Base-by-base conservation (phyloP, 2,888 invertebrate genomes). In the Macrosoma leucophasiata region DNA sequence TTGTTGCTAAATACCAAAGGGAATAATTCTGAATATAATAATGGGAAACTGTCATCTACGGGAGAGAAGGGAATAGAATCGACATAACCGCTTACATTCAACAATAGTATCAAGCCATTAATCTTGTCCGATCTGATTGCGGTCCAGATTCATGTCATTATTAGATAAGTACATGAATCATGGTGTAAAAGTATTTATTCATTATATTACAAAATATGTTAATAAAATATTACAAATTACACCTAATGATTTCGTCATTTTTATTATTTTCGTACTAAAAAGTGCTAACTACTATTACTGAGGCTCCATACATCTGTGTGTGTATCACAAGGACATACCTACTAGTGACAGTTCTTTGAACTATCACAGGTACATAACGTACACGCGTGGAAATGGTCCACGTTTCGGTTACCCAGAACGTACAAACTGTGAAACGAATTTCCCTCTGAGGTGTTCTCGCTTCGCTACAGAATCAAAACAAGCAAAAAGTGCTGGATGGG, bases 101-200 rank as follows among this genome's bases (percentile, higher is more conserved):
- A 52, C 56, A 56, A 55, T 55, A 58, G 57, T 49, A 61, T 52
- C 51, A 47, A 41, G 34, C 49, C 64, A 72, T 74, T 72, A 70
- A 73, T 74, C 74, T 68, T 70, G 61, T 55, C 58, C 59, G 57
- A 50, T 62, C 65, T 62, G 67, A 69, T 63, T 62, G 65, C 61
- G 62, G 59, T 58, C 53, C 48, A 45, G 64, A 64, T 59, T 57
- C 52, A 63, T 61, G 57, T 61, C 58, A 63, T 67, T 69, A 68
- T 68, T 68, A 59, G 67, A 66, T 71, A 59, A 57, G 50, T 40
- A 44, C 40, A 51, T 52, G 50, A 48, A 52, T 54, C 48, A 49
- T 50, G 39, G 50, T 27, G 24, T 11, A 8, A 20, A 3, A 25
- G 25, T 24, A 10, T 13, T 2, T n/a, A 4, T 11, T 4, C 13